Evolutionary conservation across 2,113 vertebrate genomes (phyloP).

Genomic region (Menura novaehollandiae): DNA sequence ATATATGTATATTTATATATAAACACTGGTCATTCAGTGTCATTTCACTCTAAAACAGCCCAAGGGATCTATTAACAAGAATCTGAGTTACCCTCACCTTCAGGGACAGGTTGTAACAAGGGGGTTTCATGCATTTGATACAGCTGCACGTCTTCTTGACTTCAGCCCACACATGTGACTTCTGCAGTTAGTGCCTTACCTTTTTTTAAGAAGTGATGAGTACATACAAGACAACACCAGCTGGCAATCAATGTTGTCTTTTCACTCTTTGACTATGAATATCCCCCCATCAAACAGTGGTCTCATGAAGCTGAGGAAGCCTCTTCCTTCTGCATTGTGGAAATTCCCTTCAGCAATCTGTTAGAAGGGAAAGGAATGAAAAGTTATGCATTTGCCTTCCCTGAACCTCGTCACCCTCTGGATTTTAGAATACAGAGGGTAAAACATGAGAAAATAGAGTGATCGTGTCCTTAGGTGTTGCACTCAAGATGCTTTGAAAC

Average conservation of each 20-base stretch:
- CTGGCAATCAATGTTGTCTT: neutral
- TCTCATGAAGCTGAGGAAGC: neutral
- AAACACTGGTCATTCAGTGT: too few species aligned
- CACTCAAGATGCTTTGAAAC: neutral
- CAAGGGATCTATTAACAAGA: too few species aligned
- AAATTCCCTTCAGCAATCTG: neutral
- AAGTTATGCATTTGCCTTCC: neutral
- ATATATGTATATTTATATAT: too few species aligned
- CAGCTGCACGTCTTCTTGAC: rapidly evolving
- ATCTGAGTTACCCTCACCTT: too few species aligned
- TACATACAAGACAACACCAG: neutral
- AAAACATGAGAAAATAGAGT: neutral
- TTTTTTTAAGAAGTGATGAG: neutral
- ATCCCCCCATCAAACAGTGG: neutral
- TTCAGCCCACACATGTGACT: neutral
- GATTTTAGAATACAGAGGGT: neutral
- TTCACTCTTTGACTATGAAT: neutral
- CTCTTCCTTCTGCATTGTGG: neutral
- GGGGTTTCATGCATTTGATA: neutral
- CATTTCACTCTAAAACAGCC: too few species aligned
- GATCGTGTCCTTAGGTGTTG: neutral
- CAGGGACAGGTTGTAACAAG: too few species aligned
- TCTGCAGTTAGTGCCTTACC: neutral
- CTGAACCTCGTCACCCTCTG: neutral
- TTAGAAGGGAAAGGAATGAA: neutral